These are phyloP conservation scores for Nephrotoma appendiculata DNA, from an alignment of 2,888 invertebrate genomes.

Conservation along the genomic window DNA sequence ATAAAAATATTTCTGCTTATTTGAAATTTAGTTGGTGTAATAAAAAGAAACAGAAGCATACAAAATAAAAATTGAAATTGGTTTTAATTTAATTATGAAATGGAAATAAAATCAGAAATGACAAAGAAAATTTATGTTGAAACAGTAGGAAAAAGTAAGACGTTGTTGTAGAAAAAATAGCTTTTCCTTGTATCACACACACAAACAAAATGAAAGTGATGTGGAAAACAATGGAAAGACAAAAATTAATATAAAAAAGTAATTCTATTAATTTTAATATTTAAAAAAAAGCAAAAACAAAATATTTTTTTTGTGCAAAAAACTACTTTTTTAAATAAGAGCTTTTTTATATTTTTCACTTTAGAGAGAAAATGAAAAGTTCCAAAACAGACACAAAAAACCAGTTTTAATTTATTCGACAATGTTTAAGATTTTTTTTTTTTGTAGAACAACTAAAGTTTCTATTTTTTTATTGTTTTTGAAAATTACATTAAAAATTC, in stretches of 20 bases:
- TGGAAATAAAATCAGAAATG: neutral
- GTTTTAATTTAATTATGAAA: neutral
- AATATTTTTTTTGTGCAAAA: neutral
- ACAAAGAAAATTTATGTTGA: neutral
- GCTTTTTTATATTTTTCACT: neutral
- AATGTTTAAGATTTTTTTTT: neutral
- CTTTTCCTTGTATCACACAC: neutral
- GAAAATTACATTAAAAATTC: neutral
- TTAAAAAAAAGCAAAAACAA: neutral
- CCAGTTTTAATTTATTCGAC: neutral
- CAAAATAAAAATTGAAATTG: neutral
- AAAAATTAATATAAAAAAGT: neutral
- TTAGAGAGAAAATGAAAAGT: neutral
- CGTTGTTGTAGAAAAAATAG: neutral
- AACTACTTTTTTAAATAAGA: neutral
- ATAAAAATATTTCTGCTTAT: neutral
- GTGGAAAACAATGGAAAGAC: neutral
- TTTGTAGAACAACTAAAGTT: neutral
- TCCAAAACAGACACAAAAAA: neutral
- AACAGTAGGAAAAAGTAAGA: neutral
- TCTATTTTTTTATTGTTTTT: neutral
- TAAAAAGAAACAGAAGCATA: neutral
- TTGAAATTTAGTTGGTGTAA: neutral
- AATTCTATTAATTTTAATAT: neutral
- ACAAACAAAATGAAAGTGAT: neutral